Percentiles rank a stretch among this genome's conserved stretches.
Evolutionary conservation across 2,113 vertebrate species (phyloP).

Genomic region (Rhinichthys klamathensis): DNA sequence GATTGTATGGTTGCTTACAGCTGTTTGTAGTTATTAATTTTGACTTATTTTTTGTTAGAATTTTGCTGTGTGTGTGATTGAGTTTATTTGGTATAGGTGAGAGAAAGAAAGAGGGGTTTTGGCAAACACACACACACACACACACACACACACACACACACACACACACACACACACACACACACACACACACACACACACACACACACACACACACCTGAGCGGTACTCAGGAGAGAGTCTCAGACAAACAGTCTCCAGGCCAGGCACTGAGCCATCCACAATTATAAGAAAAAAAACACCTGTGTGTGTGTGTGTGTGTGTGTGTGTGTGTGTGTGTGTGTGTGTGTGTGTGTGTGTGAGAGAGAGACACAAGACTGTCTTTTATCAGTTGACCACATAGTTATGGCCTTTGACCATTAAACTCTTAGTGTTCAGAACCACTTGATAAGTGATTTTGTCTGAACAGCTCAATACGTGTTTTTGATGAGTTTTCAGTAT

Average conservation of each 20-base stretch:
- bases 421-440: not conserved
- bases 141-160: conserved; percentile 13
- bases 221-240: conserved; percentile 28
- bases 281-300: conserved; percentile 47
- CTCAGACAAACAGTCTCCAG: conserved; percentile 51
- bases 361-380: not conserved
- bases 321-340: not conserved
- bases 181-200: not conserved
- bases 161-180: not conserved
- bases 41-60: not conserved
- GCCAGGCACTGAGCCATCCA: conserved; percentile 47
- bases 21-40: not conserved
- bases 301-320: conserved; percentile 17
- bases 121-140: not conserved
- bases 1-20: not conserved
- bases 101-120: not conserved
- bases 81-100: not conserved
- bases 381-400: conserved; percentile 13
- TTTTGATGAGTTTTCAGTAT: not conserved
- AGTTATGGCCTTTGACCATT: not conserved
- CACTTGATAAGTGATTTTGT: conserved; percentile 4
- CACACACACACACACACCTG: conserved; percentile 40
- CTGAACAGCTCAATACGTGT: not conserved
- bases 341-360: not conserved
- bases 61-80: not conserved